Conservation (phyloP, 1,140 invertebrate genomes). For the Drosophila lacertosa region DNA sequence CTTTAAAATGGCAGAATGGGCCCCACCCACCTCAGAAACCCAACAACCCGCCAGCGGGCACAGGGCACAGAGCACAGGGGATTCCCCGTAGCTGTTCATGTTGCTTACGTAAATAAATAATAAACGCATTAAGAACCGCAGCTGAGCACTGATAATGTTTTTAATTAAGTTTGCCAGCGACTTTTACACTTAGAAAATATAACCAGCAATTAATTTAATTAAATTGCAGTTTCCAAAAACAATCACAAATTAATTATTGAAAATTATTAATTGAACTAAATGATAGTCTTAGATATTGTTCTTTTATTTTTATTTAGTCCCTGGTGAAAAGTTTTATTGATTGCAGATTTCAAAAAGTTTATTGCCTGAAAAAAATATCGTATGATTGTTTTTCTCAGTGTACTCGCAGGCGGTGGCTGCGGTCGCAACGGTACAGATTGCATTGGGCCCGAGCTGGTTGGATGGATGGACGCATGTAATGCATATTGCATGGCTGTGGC, state of each 20-base stretch:
- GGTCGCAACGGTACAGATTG: neutral
- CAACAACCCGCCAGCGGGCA: too few relatives aligned
- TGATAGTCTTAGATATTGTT: too few relatives aligned
- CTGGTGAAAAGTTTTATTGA: too few relatives aligned
- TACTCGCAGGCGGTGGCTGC: neutral
- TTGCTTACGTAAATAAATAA: conserved; percentile 42
- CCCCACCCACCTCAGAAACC: too few relatives aligned
- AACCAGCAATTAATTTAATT: too few relatives aligned
- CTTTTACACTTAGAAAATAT: conserved; percentile 18
- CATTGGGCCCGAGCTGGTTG: neutral
- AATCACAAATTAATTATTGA: too few relatives aligned
- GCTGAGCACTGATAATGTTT: conserved; percentile 48
- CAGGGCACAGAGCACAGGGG: too few relatives aligned
- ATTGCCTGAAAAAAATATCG: too few relatives aligned
- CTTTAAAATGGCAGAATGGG: conserved; percentile 36
- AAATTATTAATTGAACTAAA: too few relatives aligned
- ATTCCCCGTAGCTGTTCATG: neutral
- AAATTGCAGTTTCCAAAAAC: too few relatives aligned
- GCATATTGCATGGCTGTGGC: conserved; percentile 30
- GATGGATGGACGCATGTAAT: conserved; percentile 14
- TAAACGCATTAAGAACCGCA: conserved; percentile 39
- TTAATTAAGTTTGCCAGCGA: conserved; percentile 68
- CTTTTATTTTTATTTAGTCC: too few relatives aligned
- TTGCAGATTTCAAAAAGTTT: too few relatives aligned
- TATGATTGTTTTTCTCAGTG: neutral